Base-by-base conservation (phyloP, 1,140 invertebrate species). In the Ceratoteleas bidentatus region DNA sequence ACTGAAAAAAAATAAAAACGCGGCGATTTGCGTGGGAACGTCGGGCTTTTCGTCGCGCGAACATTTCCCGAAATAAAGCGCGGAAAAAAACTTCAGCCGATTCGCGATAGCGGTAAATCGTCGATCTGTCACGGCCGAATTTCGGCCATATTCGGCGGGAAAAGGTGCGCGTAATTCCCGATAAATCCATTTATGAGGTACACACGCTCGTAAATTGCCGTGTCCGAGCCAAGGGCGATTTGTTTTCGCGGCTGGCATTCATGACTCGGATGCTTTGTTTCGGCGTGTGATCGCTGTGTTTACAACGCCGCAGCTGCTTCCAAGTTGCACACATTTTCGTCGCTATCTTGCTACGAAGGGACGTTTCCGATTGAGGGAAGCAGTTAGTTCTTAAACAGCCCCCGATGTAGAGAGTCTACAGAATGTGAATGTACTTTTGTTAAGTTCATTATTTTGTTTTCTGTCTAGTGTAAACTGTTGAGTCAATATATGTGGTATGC, bases 1-100 rank as follows among this genome's bases (percentile, higher is more conserved):
- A 43, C 11, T 38, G 43, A n/a, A n/a, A n/a, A n/a, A n/a, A 69
- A 76, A 68, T 66, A 76, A 61, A 68, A 58, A 56, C 10, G 56
- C 47, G 6, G 47, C 68, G 61, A 68, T 76, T 76, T 68, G 68
- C 61, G 62, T 57, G 38, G 47, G 62, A 61, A 61, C 38, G 16
- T 60, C 13, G 53, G 0, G 11, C 24, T 50, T 58, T 50, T 58
- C 57, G 34, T 36, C 34, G 5, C 34, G 4, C 5, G 4, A 9
- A 36, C 34, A 6, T 36, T 45, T 45, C 43, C 4, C n/a, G n/a
- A 50, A 61, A 50, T 7, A 58, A 32, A 54, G 38, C 6, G 32
- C 9, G 45, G 53, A 34, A 56, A 56, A 56, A 66, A 69, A 58
- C 54, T 33, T n/a, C n/a, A 69, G 60, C 66, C 60, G 56, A 60